Evolutionary conservation across 2,113 vertebrate species (phyloP).

Genomic region (Anseranas semipalmata): DNA sequence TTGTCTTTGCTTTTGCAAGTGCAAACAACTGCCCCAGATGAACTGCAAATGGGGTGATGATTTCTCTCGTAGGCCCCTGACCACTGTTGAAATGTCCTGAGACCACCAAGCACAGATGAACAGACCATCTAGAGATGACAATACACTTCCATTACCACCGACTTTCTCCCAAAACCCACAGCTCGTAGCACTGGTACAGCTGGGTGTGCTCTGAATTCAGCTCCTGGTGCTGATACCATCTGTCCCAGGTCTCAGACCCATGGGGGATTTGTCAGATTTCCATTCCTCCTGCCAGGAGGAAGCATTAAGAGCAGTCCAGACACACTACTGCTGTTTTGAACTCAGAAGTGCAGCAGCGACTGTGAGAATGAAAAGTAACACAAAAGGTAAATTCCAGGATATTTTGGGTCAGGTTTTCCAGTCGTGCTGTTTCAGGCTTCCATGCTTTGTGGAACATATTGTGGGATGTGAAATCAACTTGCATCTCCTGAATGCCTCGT

Average conservation of each 20-base stretch:
- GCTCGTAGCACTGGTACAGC: background rate
- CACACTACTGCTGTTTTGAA: background rate
- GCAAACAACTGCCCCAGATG: background rate
- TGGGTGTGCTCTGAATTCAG: fast-evolving
- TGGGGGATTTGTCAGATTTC: background rate
- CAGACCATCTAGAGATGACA: background rate
- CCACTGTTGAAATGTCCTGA: background rate
- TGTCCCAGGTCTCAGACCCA: background rate
- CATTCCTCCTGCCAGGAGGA: background rate
- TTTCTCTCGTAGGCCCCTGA: background rate
- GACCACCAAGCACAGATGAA: background rate
- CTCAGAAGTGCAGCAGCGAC: background rate
- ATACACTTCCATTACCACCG: background rate
- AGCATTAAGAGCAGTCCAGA: background rate
- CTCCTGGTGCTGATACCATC: fast-evolving
- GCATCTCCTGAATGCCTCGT: fast-evolving
- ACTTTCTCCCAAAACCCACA: background rate
- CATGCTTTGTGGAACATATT: background rate
- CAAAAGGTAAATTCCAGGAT: background rate
- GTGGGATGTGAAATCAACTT: background rate
- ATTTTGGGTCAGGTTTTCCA: background rate
- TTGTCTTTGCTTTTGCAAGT: background rate
- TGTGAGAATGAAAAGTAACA: background rate
- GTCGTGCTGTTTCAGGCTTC: background rate
- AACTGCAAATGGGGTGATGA: fast-evolving